Percentiles rank a stretch among this genome's conserved stretches.
Conservation (phyloP, 2,888 invertebrate species). For the Agonopterix subpropinquella region DNA sequence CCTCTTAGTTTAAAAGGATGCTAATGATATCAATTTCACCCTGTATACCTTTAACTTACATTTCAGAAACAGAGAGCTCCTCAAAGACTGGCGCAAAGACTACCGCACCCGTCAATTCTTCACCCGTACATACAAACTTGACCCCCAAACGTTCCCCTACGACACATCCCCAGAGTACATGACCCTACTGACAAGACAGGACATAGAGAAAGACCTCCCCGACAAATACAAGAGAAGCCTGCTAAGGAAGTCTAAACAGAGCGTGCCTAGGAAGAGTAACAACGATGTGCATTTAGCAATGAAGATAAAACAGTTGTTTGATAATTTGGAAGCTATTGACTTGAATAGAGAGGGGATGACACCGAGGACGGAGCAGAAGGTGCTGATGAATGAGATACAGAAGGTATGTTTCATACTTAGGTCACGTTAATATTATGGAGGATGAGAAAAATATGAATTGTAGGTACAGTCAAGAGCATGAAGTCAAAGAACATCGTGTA, state of each 20-base stretch:
- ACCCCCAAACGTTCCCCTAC: slow-evolving; percentile 56
- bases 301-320: slow-evolving; percentile 61
- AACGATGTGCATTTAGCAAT: slow-evolving; percentile 55
- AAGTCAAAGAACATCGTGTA: no score
- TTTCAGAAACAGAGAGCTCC: slow-evolving; percentile 50
- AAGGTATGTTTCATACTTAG: slow-evolving; percentile 50
- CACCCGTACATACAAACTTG: slow-evolving; percentile 31
- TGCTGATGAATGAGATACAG: slow-evolving; percentile 73
- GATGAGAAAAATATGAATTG: no score
- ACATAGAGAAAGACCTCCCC: slow-evolving; percentile 63
- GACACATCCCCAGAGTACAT: slow-evolving; percentile 75
- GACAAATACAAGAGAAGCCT: slow-evolving; percentile 55
- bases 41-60: no score
- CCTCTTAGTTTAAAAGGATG: no score
- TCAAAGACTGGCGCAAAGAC: slow-evolving; percentile 72
- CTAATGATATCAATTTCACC: no score
- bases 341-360: slow-evolving; percentile 53
- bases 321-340: slow-evolving; percentile 59
- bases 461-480: no score
- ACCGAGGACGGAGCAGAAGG: slow-evolving; percentile 71
- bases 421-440: no score
- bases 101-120: slow-evolving; percentile 40
- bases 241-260: slow-evolving; percentile 34
- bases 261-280: slow-evolving; percentile 46
- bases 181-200: slow-evolving; percentile 63